phyloP scores from a whole-genome alignment of 2,113 vertebrate species.

The Triplophysa tibetana region DNA sequence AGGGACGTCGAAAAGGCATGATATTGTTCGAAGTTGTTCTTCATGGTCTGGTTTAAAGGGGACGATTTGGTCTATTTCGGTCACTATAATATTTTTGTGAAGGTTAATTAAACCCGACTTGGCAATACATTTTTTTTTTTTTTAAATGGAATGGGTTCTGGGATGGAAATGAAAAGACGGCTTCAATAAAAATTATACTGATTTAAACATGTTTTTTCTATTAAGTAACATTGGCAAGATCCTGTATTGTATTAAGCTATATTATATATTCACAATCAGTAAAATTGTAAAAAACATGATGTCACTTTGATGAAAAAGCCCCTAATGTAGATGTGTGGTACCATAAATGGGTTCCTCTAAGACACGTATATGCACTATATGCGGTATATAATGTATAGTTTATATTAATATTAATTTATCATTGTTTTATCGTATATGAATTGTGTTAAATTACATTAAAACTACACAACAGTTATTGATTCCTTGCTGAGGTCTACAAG shows the following conservation, averaged over 20 bases:
- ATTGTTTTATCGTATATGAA: too few species aligned
- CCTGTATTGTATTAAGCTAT: neutral
- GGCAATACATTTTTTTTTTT: neutral
- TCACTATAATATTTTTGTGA: neutral
- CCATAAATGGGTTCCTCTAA: too few species aligned
- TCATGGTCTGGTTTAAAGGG: slow-evolving; percentile 29
- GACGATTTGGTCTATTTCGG: neutral
- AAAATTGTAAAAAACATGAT: too few species aligned
- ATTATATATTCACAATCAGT: neutral
- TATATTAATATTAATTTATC: too few species aligned
- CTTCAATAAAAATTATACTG: neutral
- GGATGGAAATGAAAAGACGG: slow-evolving; percentile 1
- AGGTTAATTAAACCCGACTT: slow-evolving; percentile 13
- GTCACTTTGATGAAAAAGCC: too few species aligned
- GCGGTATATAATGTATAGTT: too few species aligned
- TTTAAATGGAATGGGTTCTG: neutral
- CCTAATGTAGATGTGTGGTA: too few species aligned
- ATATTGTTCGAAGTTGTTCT: slow-evolving; percentile 43
- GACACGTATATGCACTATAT: too few species aligned
- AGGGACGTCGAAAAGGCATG: slow-evolving; percentile 45
- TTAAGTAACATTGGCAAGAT: neutral
- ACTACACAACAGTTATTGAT: too few species aligned
- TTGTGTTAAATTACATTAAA: too few species aligned
- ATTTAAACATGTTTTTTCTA: neutral
- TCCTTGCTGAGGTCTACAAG: too few species aligned